These are phyloP conservation scores for Cervus canadensis DNA, from an alignment of 2,113 vertebrate species.

Conservation along the genomic window DNA sequence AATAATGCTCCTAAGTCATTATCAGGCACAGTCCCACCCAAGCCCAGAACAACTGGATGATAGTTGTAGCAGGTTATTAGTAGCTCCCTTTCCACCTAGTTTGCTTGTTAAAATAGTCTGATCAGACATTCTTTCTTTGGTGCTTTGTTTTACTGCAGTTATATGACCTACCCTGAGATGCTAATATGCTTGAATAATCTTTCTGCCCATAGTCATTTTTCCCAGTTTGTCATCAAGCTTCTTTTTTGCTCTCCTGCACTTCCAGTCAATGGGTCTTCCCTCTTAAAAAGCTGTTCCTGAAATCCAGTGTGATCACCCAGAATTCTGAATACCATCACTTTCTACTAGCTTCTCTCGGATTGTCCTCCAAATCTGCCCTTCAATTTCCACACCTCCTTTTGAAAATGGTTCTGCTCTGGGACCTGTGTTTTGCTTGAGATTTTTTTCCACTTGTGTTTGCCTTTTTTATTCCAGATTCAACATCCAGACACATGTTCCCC, in stretches of 20 bases:
- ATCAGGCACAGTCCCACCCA: background rate
- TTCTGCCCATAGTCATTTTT: background rate
- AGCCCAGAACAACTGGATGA: background rate
- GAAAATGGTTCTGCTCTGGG: background rate
- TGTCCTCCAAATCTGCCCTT: background rate
- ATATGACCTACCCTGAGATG: background rate
- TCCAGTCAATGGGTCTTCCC: background rate
- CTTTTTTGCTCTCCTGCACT: background rate
- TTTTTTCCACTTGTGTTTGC: background rate
- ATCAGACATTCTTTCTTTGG: background rate
- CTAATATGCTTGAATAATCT: background rate
- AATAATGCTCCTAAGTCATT: background rate
- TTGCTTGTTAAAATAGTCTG: background rate
- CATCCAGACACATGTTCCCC: background rate
- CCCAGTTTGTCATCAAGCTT: background rate
- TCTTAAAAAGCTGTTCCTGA: background rate
- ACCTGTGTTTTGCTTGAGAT: background rate
- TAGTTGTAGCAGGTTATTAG: background rate
- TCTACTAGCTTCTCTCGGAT: background rate
- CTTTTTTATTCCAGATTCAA: constrained; percentile 23
- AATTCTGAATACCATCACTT: background rate
- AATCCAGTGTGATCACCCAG: background rate
- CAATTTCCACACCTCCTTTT: background rate
- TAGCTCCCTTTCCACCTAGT: background rate
- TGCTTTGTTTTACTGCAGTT: background rate